Evolutionary conservation across 2,888 invertebrate genomes (phyloP).

Genomic region (Charanyca ferruginea): DNA sequence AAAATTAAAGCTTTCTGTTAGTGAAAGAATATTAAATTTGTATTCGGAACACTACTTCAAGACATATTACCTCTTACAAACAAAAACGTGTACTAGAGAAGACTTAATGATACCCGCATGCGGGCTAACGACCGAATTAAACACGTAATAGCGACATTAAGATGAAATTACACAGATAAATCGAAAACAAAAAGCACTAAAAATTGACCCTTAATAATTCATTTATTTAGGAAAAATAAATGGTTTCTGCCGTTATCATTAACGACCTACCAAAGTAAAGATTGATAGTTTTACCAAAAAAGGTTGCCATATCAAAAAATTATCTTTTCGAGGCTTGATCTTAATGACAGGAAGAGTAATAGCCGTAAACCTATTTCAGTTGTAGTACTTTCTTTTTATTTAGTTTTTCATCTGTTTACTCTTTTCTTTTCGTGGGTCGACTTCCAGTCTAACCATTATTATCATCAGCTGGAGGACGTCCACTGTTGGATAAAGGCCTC

Average conservation of each 20-base stretch:
- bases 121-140: conserved; percentile 13
- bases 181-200: conserved; percentile 11
- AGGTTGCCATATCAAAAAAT: conserved; percentile 2
- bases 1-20: too few relatives aligned
- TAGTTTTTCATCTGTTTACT: conserved; percentile 41
- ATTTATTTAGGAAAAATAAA: conserved; percentile 11
- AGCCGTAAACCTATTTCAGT: conserved; percentile 24
- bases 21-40: too few relatives aligned
- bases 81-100: background rate
- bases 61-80: too few relatives aligned
- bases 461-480: too few relatives aligned
- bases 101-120: background rate
- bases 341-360: conserved; percentile 32
- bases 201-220: background rate
- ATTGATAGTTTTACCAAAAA: conserved; percentile 23
- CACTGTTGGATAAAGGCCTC: too few relatives aligned
- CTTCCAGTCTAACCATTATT: too few relatives aligned
- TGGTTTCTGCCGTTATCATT: conserved; percentile 12
- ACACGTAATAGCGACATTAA: conserved; percentile 18
- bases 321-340: background rate
- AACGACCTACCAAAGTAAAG: background rate
- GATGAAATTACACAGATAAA: conserved; percentile 33
- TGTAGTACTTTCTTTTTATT: conserved; percentile 39
- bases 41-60: too few relatives aligned
- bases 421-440: too few relatives aligned